Evolutionary conservation across 2,797 vertebrate species (phyloP).

Genomic region (Salmo trutta): DNA sequence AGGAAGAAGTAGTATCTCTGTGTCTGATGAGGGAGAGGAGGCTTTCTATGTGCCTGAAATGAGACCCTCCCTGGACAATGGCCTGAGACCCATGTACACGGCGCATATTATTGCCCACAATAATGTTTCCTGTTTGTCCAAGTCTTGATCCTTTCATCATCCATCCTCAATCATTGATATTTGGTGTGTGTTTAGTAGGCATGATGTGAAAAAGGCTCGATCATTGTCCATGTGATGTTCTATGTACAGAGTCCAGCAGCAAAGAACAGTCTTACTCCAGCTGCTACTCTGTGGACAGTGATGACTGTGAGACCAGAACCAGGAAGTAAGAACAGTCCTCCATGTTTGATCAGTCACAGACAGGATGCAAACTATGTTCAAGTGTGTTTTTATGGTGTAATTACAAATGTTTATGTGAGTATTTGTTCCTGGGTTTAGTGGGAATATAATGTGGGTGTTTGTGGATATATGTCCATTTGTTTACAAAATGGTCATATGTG

Average conservation of each 20-base stretch:
- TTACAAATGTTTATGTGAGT: background rate
- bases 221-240: background rate
- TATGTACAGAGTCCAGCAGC: constrained; percentile 57
- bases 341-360: background rate
- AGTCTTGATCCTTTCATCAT: background rate
- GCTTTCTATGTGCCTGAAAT: constrained; percentile 63
- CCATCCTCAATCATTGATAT: background rate
- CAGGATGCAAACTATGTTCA: background rate
- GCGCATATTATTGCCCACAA: background rate
- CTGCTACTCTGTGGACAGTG: constrained; percentile 65
- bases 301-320: constrained; percentile 61
- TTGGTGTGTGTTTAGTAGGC: constrained; percentile 25
- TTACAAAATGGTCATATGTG: background rate
- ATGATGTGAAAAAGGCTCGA: constrained; percentile 45
- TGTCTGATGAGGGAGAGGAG: constrained; percentile 41
- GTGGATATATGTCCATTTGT: background rate
- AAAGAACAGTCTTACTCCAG: constrained; percentile 67
- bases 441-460: background rate
- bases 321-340: constrained; percentile 55
- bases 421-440: background rate
- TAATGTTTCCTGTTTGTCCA: background rate
- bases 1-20: constrained; percentile 20
- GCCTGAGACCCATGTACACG: constrained; percentile 48
- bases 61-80: constrained; percentile 56
- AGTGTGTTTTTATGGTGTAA: background rate